Base-by-base conservation (phyloP, 2,113 vertebrate species). In the Chaetura pelagica region DNA sequence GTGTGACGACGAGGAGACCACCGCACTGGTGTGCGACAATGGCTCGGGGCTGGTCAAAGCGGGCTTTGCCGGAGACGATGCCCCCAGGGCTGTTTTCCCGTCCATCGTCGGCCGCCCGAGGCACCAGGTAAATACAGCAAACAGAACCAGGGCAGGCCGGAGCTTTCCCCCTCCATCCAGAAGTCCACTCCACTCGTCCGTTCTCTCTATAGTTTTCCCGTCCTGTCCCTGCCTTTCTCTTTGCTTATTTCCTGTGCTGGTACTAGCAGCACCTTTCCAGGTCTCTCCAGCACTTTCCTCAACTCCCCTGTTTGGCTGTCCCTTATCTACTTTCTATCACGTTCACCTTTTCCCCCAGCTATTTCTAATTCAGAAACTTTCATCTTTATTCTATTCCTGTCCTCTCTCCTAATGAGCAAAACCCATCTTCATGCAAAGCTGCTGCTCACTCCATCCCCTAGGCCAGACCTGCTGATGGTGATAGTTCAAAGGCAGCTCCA, bases 1-100 rank as follows among this genome's bases (percentile, higher is more conserved):
- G 99, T 99, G 99, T 96, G 99, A 99, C 98, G 99, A 99, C 91
- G 99, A 99, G 46, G 99, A 99, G 97, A 99, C 99, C 97, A 99
- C 99, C 86, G 99, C 99, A 54, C 98, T 99, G 88, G 99, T 99
- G 98, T 99, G 99, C 97, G 99, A 99, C 98, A 99, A 99, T 21
- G 99, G 99, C 91, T 99, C 99, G 38, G 99, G 99, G 92, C 98
- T 99, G 95, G 99, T 99, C 89, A 99, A 99, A 98, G 99, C 99
- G 84, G 99, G 99, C 96, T 99, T 99, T 79, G 99, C 99, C 23
- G 99, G 99, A 73, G 99, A 99, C 84, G 99, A 99, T 80, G 99
- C 99, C 63, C 99, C 99, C 92, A 98, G 99, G 82, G 99, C 99
- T 2, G 99, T 99, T 78, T 99, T 99, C 97, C 99, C 99, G 5